Base-by-base conservation (phyloP, 2,888 invertebrate genomes). In the Aphodius granarius region DNA sequence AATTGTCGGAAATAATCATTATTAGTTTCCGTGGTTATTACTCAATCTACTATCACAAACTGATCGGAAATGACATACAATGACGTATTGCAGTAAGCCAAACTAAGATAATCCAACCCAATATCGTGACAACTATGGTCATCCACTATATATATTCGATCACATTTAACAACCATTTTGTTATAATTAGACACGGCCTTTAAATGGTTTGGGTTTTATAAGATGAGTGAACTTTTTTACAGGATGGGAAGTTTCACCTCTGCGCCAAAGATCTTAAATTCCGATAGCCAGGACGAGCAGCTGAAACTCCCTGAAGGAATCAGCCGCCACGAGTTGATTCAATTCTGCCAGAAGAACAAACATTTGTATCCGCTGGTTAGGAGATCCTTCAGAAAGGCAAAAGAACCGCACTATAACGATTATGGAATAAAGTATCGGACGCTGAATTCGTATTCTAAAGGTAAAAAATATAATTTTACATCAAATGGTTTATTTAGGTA, bases 181-280 rank as follows among this genome's bases (percentile, higher is more conserved):
- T 43, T 6, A 6, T 9, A 43, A 43, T 43, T 43, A 43, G 43
- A 13, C 43, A 43, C 13, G 43, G 9, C 43, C 1, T 6, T 43
- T 43, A 43, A 43, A 43, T 43, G 43, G 13, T 5, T 9, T 6
- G 6, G 13, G 43, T 43, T 43, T 6, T 66, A 16, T 66, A 66
- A 19, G 20, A 66, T 66, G 66, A 66, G 66, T 66, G 20, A 66
- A 16, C 66, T 66, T 13, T 66, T 13, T 66, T 66, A 17, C 66
- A 66, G 93, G 86, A 93, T 93, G 93, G 93, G 93, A 79, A 93
- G 93, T 84, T 93, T 93, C 83, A 91, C 91, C 78, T 92, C 92
- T 74, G 89, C 91, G 17, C 92, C 92, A 66, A 91, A 91, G 85
- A 91, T 92, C 78, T 86, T 89, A 77, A 92, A 92, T 83, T 89